Percentiles rank a stretch among this genome's conserved stretches.
phyloP scores from a whole-genome alignment of 2,113 vertebrate species.

The Atractosteus spatula region DNA sequence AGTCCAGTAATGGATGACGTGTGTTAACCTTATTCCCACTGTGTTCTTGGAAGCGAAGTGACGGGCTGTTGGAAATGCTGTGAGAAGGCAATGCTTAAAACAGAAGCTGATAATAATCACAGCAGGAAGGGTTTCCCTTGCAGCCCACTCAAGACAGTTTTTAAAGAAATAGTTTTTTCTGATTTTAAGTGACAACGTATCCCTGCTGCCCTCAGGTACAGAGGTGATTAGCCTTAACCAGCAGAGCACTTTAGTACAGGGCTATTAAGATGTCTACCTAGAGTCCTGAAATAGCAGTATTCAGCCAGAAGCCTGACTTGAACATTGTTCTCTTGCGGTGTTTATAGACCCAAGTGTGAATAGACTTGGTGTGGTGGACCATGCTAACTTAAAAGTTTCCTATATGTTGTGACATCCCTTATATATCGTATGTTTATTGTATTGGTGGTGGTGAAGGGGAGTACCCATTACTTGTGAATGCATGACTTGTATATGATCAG shows the following conservation, averaged over 20 bases:
- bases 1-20: constrained; percentile 34
- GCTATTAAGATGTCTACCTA: neutral
- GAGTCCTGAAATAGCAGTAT: neutral
- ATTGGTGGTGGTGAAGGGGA: too few relatives aligned
- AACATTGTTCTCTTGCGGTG: too few relatives aligned
- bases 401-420: too few relatives aligned
- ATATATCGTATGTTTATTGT: too few relatives aligned
- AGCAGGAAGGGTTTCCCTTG: constrained; percentile 39
- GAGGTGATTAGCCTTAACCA: constrained; percentile 14
- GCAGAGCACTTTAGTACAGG: neutral
- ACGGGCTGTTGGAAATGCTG: constrained; percentile 55
- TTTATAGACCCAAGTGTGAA: too few relatives aligned
- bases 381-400: too few relatives aligned
- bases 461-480: too few relatives aligned
- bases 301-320: neutral
- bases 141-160: constrained; percentile 26
- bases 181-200: constrained; percentile 41
- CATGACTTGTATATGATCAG: too few relatives aligned
- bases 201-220: constrained; percentile 34
- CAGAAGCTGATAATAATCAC: constrained; percentile 38
- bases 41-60: constrained; percentile 9
- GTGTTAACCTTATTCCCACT: constrained; percentile 23
- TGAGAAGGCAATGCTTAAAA: constrained; percentile 47
- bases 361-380: too few relatives aligned
- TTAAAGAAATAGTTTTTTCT: constrained; percentile 19